Percentiles rank a stretch among this genome's conserved stretches.
These are phyloP conservation scores for Sturnira hondurensis DNA, from an alignment of 2,113 vertebrate genomes.

Conservation along the genomic window DNA sequence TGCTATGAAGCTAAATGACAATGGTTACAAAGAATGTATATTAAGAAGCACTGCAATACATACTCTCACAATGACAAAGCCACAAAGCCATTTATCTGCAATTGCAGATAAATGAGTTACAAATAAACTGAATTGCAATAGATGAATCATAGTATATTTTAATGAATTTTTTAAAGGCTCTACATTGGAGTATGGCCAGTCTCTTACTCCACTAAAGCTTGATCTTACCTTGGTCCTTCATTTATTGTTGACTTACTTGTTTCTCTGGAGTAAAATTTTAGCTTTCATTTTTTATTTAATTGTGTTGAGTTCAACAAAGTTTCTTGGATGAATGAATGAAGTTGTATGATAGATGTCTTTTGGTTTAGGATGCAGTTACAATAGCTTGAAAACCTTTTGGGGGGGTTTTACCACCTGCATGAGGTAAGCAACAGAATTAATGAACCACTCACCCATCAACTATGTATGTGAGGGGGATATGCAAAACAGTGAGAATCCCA, in stretches of 20 bases:
- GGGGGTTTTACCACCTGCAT: not conserved
- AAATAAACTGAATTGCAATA: not conserved
- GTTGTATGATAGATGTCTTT: not conserved
- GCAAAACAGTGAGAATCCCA: not conserved
- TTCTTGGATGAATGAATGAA: not conserved
- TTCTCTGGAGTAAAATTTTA: not conserved
- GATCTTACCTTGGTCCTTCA: not conserved
- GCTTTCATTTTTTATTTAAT: not conserved
- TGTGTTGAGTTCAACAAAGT: not conserved
- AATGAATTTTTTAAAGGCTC: not conserved
- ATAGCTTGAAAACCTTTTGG: not conserved
- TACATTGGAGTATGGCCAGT: not conserved
- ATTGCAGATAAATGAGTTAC: not conserved
- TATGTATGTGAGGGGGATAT: fast-evolving
- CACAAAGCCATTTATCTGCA: not conserved
- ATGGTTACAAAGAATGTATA: not conserved
- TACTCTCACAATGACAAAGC: not conserved
- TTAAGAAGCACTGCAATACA: not conserved
- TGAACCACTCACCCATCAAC: not conserved
- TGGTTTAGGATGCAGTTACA: not conserved
- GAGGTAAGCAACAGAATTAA: not conserved
- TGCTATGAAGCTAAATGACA: too few relatives aligned
- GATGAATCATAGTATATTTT: too few relatives aligned
- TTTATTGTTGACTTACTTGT: not conserved
- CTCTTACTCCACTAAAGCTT: not conserved